Evolutionary conservation across 2,888 invertebrate species (phyloP).

Genomic region (Onchidella celtica): DNA sequence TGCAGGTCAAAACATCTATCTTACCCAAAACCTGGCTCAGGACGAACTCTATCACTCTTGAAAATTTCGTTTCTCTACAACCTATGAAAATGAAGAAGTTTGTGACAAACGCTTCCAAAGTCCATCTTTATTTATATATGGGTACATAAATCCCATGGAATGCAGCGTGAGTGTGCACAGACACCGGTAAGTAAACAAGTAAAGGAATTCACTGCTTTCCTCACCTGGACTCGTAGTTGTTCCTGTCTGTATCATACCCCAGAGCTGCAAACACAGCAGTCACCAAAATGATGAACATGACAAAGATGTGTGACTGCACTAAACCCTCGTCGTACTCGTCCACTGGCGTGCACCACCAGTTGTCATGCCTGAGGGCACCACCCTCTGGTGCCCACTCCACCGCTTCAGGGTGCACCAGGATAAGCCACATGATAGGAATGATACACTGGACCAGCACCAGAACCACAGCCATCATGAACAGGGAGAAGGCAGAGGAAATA

Average conservation of each 20-base stretch:
- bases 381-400: constrained; percentile 52
- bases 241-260: constrained; percentile 79
- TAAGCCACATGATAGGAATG: constrained; percentile 80
- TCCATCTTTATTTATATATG: background rate
- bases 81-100: no score
- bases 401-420: constrained; percentile 78
- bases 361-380: constrained; percentile 60
- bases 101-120: background rate
- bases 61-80: no score
- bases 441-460: constrained; percentile 78
- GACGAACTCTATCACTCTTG: no score
- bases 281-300: constrained; percentile 79
- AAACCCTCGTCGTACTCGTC: constrained; percentile 78
- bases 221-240: constrained; percentile 80
- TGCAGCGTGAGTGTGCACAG: no score
- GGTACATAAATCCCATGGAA: background rate
- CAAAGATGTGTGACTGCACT: constrained; percentile 79
- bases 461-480: constrained; percentile 75
- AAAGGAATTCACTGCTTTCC: no score
- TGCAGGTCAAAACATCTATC: no score
- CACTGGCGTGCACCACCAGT: constrained; percentile 73
- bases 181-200: no score
- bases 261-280: constrained; percentile 79
- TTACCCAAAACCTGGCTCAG: no score
- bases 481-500: constrained; percentile 56